These are phyloP conservation scores for Ptychadena robeensis DNA, from an alignment of 2,797 vertebrate genomes.

Conservation along the genomic window DNA sequence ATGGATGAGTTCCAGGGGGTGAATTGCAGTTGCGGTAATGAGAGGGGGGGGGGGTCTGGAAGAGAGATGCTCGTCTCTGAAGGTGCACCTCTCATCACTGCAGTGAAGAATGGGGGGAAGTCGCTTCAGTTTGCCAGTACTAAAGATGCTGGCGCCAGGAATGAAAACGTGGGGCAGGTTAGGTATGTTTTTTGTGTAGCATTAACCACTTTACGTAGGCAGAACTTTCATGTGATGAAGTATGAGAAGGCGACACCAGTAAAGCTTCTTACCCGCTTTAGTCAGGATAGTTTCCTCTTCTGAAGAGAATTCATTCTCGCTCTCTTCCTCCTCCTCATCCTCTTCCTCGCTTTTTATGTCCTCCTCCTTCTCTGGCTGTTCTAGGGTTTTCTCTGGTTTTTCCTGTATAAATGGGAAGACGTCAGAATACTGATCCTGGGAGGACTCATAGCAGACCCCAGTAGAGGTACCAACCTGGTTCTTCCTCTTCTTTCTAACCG, in stretches of 20 bases:
- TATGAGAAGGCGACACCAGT: neutral
- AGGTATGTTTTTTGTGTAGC: no score
- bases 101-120: no score
- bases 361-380: slow-evolving; percentile 62
- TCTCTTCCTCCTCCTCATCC: slow-evolving; percentile 68
- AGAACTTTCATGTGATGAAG: no score
- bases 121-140: no score
- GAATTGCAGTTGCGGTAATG: no score
- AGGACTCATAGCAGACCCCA: neutral
- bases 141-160: no score
- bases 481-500: slow-evolving; percentile 88
- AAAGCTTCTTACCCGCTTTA: slow-evolving; percentile 83
- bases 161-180: no score
- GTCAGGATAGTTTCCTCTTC: slow-evolving; percentile 86
- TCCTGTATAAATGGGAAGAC: slow-evolving; percentile 72
- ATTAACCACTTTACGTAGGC: no score
- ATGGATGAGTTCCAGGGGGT: no score
- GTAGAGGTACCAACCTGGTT: slow-evolving; percentile 77
- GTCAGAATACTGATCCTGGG: neutral
- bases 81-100: no score
- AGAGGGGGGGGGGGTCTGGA: no score
- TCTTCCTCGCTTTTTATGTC: slow-evolving; percentile 63
- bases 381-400: slow-evolving; percentile 71
- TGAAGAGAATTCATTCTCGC: slow-evolving; percentile 79
- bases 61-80: no score